phyloP scores from a whole-genome alignment of 2,113 vertebrate genomes.

The Acanthisitta chloris region DNA sequence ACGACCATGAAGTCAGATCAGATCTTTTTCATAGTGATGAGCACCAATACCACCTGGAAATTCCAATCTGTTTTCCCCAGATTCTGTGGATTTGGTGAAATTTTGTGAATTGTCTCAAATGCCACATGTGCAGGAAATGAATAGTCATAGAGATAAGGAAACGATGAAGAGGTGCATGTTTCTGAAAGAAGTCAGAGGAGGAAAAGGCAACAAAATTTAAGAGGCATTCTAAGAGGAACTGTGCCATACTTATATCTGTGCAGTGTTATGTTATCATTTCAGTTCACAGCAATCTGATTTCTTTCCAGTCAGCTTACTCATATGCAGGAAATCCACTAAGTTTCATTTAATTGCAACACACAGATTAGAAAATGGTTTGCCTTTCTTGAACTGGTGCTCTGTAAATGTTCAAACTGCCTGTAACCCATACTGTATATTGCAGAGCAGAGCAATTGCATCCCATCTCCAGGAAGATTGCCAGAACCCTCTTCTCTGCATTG shows the following conservation, averaged over 20 bases:
- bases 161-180: not conserved
- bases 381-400: not conserved
- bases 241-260: not conserved
- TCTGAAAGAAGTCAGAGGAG: not conserved
- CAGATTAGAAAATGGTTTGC: conserved; percentile 43
- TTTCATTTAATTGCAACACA: conserved; percentile 13
- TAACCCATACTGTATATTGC: not conserved
- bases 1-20: not conserved
- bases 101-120: not conserved
- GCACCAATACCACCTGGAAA: not conserved
- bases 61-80: not conserved
- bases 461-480: conserved; percentile 54
- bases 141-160: not conserved
- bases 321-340: not conserved
- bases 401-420: conserved; percentile 50
- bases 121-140: not conserved
- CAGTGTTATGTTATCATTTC: not conserved
- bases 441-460: conserved; percentile 39
- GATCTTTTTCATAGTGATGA: not conserved
- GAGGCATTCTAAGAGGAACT: not conserved
- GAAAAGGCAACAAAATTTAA: not conserved
- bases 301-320: not conserved
- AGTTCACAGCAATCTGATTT: not conserved
- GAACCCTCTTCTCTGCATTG: conserved; percentile 58
- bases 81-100: not conserved